A percentile compares a stretch with the other conserved stretches of the same genome.
These are phyloP conservation scores for Crocidura indochinensis DNA, from an alignment of 2,797 vertebrate genomes.

Conservation along the genomic window DNA sequence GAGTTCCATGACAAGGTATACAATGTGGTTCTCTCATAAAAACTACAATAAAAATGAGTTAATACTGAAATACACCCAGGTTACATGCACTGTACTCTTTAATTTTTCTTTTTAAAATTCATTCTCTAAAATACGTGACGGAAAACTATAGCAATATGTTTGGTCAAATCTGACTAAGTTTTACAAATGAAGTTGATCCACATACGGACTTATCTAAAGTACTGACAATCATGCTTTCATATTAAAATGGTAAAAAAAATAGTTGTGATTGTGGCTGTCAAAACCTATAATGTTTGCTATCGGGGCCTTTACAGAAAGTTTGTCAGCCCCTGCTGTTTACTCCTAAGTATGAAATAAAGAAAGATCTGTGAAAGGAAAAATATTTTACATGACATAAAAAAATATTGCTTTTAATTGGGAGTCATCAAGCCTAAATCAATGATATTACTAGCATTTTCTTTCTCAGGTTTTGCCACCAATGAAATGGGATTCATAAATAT, in stretches of 20 bases:
- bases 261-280: neutral
- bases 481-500: neutral
- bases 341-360: neutral
- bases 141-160: neutral
- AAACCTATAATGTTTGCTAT: neutral
- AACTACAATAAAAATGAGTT: slow-evolving; percentile 9
- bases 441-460: neutral
- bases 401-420: neutral
- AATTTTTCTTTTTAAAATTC: slow-evolving; percentile 19
- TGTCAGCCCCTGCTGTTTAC: neutral
- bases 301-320: neutral
- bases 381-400: neutral
- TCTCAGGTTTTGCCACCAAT: neutral
- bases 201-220: neutral
- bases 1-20: neutral
- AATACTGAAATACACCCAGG: neutral
- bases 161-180: neutral
- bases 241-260: neutral
- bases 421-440: neutral
- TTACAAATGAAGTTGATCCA: neutral
- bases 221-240: neutral
- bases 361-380: neutral
- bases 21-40: neutral
- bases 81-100: neutral
- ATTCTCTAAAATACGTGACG: neutral